Evolutionary conservation across 1,140 invertebrate genomes (phyloP).

Genomic region (Drosophila seguyi): DNA sequence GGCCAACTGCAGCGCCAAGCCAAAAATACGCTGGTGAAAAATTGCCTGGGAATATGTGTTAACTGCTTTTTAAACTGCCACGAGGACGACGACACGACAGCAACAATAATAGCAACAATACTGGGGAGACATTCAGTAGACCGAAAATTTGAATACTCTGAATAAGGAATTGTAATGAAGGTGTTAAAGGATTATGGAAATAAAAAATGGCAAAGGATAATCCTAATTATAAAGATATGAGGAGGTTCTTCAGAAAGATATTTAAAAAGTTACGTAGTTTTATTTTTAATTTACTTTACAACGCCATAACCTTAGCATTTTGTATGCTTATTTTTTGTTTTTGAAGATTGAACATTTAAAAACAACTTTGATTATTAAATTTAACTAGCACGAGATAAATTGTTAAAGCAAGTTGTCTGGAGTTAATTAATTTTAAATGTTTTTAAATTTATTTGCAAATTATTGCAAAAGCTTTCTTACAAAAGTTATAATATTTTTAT

Average conservation of each 20-base stretch:
- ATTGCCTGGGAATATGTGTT: conserved; percentile 85
- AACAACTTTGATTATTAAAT: background rate
- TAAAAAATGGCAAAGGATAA: background rate
- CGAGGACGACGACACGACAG: conserved; percentile 78
- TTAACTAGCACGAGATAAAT: background rate
- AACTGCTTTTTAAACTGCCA: conserved; percentile 85
- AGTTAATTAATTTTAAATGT: too few relatives aligned
- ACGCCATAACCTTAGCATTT: background rate
- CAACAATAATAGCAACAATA: conserved; percentile 33
- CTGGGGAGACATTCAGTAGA: background rate
- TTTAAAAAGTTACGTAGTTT: too few relatives aligned
- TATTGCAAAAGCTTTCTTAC: too few relatives aligned
- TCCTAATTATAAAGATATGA: too few relatives aligned
- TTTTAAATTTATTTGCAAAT: too few relatives aligned
- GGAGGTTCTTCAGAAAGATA: background rate
- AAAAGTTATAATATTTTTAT: too few relatives aligned
- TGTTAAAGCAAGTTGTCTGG: too few relatives aligned
- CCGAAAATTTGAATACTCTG: conserved; percentile 18
- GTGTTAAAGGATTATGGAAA: background rate
- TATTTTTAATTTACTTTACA: too few relatives aligned
- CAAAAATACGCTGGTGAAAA: conserved; percentile 83
- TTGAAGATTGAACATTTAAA: background rate
- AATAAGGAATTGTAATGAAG: background rate
- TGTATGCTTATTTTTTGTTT: background rate
- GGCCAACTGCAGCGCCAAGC: conserved; percentile 62